Base-by-base conservation (phyloP, 1,140 invertebrate species). In the Teleogryllus occipitalis region DNA sequence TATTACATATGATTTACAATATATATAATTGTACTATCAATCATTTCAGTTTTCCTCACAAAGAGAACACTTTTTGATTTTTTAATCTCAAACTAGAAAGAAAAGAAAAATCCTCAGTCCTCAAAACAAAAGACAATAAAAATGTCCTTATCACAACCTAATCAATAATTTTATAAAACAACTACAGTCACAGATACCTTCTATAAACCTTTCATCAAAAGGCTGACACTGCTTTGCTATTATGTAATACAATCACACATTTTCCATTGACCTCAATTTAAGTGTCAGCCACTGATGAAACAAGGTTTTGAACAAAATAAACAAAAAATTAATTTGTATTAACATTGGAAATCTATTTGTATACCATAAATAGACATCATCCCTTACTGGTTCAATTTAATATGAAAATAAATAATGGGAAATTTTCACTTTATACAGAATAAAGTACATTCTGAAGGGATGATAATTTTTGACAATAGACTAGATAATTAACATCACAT, bases 331-430 rank as follows among this genome's bases (percentile, higher is more conserved):
- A 47, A 47, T 22, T 75, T 21, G n/a, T 7, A 14, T 75, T 21
- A 22, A 65, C 54, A 65, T 65, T 18, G 10, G 10, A 10, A 10
- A 65, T 65, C 54, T 65, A 65, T 18, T 65, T 65, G 54, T 65
- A 65, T 65, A 65, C 54, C 54, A 65, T 65, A 65, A 65, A 65
- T 65, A 65, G 54, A 65, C 54, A 65, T 65, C 54, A 65, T 65
- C 54, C 54, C 54, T 65, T 65, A 18, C 54, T 65, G 10, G 54
- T 65, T 18, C 18, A 18, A 65, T 65, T 65, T 65, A 10, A 65
- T 65, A 65, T 14, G 10, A 65, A 65, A 65, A 65, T 65, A 65
- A 65, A 65, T 65, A 65, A 65, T 65, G 54, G 2, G 54, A 65
- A 14, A 65, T 65, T 65, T 65, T 65, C 54, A 65, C 54, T 65